These are phyloP conservation scores for Agapostemon virescens DNA, from an alignment of 2,888 invertebrate genomes.

Conservation along the genomic window DNA sequence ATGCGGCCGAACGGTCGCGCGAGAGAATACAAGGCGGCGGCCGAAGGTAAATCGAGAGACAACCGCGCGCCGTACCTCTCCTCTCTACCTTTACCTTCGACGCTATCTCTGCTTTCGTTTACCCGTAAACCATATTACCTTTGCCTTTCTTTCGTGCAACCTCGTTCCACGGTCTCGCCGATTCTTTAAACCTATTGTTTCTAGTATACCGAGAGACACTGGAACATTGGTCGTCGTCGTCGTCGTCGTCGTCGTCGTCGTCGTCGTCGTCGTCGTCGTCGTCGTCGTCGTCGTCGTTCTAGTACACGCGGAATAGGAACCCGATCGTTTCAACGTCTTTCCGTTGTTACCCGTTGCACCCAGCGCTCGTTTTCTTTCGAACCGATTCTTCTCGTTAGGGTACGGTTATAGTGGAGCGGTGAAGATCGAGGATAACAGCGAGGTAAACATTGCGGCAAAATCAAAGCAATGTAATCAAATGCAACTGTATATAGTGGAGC, in stretches of 20 bases:
- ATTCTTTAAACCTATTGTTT: too few species aligned
- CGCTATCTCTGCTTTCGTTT: neutral
- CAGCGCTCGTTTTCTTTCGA: neutral
- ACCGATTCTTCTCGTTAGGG: too few species aligned
- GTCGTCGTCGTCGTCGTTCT: neutral
- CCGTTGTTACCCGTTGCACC: neutral
- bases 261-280: neutral
- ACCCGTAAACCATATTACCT: neutral
- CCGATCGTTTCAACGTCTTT: neutral
- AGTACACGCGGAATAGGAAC: too few species aligned
- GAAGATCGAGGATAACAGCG: too few species aligned
- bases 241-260: neutral
- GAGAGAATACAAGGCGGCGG: constrained; percentile 10
- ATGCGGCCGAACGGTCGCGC: neutral
- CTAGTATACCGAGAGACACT: neutral
- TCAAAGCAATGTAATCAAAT: too few species aligned
- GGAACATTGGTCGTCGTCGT: neutral
- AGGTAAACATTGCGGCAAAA: too few species aligned
- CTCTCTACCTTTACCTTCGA: neutral
- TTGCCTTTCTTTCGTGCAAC: neutral
- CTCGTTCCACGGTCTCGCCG: too few species aligned
- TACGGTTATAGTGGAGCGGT: too few species aligned
- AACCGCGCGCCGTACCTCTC: neutral
- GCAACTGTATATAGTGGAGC: too few species aligned
- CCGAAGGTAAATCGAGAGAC: neutral